These are phyloP conservation scores for Prunella fulvescens DNA, from an alignment of 2,113 vertebrate genomes.

Conservation along the genomic window DNA sequence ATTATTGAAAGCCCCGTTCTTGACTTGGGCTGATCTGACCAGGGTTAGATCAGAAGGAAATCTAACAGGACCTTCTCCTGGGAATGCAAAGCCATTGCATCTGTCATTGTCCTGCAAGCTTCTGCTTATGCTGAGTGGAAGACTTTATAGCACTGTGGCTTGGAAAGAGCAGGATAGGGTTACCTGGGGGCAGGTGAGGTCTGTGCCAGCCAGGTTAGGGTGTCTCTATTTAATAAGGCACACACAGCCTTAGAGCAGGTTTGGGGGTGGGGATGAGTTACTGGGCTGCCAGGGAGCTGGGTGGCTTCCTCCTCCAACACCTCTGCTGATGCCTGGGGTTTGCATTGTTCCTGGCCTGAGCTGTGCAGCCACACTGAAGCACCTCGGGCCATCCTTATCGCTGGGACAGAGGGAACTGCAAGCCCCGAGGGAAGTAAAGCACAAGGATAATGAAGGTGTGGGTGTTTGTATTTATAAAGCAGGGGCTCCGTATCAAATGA, in stretches of 20 bases:
- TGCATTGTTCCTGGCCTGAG: not conserved
- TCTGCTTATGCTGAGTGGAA: not conserved
- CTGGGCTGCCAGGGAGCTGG: not conserved
- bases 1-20: not conserved
- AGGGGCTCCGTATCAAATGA: slow-evolving; percentile 34
- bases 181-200: not conserved
- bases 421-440: not conserved
- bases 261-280: not conserved
- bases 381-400: not conserved
- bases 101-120: not conserved
- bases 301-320: not conserved
- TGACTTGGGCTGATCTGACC: not conserved
- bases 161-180: not conserved
- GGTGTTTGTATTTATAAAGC: slow-evolving; percentile 38
- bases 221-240: not conserved
- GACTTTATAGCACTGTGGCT: not conserved
- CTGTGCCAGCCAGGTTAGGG: not conserved
- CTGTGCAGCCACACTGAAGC: not conserved
- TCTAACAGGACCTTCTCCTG: not conserved
- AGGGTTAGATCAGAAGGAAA: not conserved
- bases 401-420: not conserved
- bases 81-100: rapidly evolving
- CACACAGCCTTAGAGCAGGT: rapidly evolving
- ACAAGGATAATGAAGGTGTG: slow-evolving; percentile 56
- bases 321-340: not conserved